A percentile compares a stretch with the other conserved stretches of the same genome.
These are phyloP conservation scores for Elmis aenea DNA, from an alignment of 2,888 invertebrate genomes.

Conservation along the genomic window DNA sequence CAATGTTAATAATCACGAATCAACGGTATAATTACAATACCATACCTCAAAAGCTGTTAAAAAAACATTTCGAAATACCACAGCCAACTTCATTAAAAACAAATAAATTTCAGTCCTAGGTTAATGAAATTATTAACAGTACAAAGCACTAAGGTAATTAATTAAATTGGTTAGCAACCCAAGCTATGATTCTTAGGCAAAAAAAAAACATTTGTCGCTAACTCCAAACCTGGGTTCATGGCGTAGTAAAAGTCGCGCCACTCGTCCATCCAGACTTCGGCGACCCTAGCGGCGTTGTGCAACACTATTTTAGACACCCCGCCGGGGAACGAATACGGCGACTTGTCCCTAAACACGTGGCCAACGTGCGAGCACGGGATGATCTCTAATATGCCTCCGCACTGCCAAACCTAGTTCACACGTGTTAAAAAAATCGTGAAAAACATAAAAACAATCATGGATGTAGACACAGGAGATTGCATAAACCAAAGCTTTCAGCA, in stretches of 20 bases:
- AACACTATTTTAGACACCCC: constrained; percentile 95
- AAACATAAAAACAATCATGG: constrained; percentile 5
- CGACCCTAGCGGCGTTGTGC: constrained; percentile 97
- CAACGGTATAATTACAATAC: too few species aligned
- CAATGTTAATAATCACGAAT: too few species aligned
- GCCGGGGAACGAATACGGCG: constrained; percentile 98
- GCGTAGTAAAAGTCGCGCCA: constrained; percentile 99
- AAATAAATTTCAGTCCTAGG: background rate
- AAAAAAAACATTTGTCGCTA: constrained; percentile 3
- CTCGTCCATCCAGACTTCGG: constrained; percentile 99
- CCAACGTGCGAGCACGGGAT: constrained; percentile 95
- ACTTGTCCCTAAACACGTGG: constrained; percentile 96
- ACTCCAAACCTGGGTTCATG: constrained; percentile 88
- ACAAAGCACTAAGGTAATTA: background rate
- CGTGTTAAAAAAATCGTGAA: constrained; percentile 10
- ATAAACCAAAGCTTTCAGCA: too few species aligned
- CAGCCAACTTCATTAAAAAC: background rate
- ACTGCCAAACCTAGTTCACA: constrained; percentile 81
- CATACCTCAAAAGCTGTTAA: too few species aligned
- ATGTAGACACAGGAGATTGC: constrained; percentile 18
- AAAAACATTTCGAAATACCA: too few species aligned
- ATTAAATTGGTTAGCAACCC: background rate
- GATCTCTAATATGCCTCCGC: constrained; percentile 92
- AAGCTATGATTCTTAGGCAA: background rate
- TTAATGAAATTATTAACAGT: background rate